phyloP scores from a whole-genome alignment of 2,888 invertebrate genomes.

The Bembecia ichneumoniformis region DNA sequence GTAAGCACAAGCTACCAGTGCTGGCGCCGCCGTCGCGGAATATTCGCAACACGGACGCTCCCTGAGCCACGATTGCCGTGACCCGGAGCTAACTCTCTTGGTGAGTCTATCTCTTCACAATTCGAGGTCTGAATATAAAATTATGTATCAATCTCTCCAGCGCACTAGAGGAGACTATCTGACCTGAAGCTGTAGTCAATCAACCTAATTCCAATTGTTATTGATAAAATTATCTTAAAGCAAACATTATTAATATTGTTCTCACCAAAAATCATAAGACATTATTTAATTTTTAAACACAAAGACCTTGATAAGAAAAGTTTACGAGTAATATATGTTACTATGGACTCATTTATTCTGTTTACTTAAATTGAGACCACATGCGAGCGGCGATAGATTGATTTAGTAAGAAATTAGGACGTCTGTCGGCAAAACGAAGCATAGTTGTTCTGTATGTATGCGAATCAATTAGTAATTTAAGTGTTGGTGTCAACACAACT shows the following conservation, averaged over 20 bases:
- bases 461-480: conserved; percentile 1
- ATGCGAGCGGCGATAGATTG: no score
- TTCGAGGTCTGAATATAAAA: background rate
- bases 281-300: conserved; percentile 29
- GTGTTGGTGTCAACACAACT: conserved; percentile 1
- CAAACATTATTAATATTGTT: no score
- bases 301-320: conserved; percentile 19
- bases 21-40: background rate
- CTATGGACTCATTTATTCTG: no score
- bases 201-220: no score
- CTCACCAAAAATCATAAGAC: conserved; percentile 7
- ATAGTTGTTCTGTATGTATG: conserved; percentile 1
- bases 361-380: no score
- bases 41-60: background rate
- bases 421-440: conserved; percentile 5
- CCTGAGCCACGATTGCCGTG: background rate
- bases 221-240: no score
- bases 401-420: no score
- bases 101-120: conserved; percentile 11
- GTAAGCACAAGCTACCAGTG: background rate
- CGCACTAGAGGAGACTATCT: no score
- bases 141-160: background rate
- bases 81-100: conserved; percentile 1
- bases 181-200: no score
- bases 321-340: no score